Base-by-base conservation (phyloP, 2,113 vertebrate genomes). In the Todiramphus chloris region DNA sequence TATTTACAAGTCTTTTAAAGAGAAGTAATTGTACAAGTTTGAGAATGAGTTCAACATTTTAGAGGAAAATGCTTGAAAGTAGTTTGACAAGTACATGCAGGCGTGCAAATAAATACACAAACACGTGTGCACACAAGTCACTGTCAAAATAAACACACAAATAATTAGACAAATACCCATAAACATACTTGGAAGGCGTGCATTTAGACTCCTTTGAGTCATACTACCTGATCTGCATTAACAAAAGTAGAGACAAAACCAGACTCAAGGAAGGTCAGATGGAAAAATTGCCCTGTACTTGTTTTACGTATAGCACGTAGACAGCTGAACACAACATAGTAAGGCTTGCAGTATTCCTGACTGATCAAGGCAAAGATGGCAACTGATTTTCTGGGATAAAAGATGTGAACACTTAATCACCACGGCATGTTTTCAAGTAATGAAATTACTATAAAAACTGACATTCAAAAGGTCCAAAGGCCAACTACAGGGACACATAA, bases 401-500 rank as follows among this genome's bases (percentile, higher is more conserved):
- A 94, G 92, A 96, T 96, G 93, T 83, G 70, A 97, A 97, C 93
- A 94, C 55, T 96, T 83, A 96, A 90, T 83, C 85, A 96, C 85
- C 96, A 96, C 13, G 2, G 93, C 80, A 97, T 94, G 81, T 96
- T 97, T 96, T 96, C 85, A 90, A 95, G 85, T 95, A 96, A 97
- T 30, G 0, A 96, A 92, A 90, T 90, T 95, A 93, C 68, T 96
- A 43, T 93, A 97, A 94, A 94, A 90, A 96, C 76, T 93, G 85
- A 96, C 96, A 96, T 95, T 94, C 83, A 97, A 74, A 96, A 94
- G 76, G 79, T 94, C 96, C 90, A 88, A 96, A 92, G 90, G 90
- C 94, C 94, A 97, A 93, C 94, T 95, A 96, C 96, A 95, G 96
- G 96, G 92, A 94, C 90, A 96, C 92, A 60, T 93, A 94, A 96